Percentiles rank a stretch among this genome's conserved stretches.
Evolutionary conservation across 2,888 invertebrate genomes (phyloP).

Genomic region (Andrena marginata): DNA sequence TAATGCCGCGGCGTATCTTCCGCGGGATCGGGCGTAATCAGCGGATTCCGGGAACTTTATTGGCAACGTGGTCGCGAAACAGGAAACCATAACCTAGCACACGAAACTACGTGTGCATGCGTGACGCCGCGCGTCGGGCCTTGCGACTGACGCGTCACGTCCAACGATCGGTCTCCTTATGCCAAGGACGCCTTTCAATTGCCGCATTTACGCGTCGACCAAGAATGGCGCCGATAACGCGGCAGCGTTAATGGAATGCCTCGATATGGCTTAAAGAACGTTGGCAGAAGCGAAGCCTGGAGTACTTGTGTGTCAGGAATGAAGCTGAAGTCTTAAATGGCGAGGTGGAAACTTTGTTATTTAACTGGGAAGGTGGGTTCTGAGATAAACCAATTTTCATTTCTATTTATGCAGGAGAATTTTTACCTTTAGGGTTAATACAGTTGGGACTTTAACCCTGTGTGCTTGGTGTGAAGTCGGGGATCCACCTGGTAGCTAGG

Average conservation of each 20-base stretch:
- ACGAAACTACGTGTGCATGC: constrained; percentile 48
- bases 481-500: too few relatives aligned
- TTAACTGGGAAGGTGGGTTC: too few relatives aligned
- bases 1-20: constrained; percentile 10
- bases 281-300: too few relatives aligned
- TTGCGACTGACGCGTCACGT: constrained; percentile 33
- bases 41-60: constrained; percentile 42
- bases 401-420: too few relatives aligned
- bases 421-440: too few relatives aligned
- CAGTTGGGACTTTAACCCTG: too few relatives aligned
- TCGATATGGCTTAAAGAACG: not conserved
- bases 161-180: constrained; percentile 35
- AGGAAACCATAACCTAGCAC: constrained; percentile 67
- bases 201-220: constrained; percentile 26
- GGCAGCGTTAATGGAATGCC: not conserved
- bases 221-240: constrained; percentile 25
- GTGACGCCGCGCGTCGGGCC: constrained; percentile 9
- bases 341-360: too few relatives aligned
- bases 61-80: constrained; percentile 58
- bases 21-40: constrained; percentile 22
- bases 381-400: too few relatives aligned
- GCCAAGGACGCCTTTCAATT: constrained; percentile 46
- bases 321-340: too few relatives aligned
- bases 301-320: too few relatives aligned
- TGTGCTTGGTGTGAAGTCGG: too few relatives aligned